A percentile compares a stretch with the other conserved stretches of the same genome.
These are phyloP conservation scores for Puma concolor DNA, from an alignment of 2,113 vertebrate species.

Conservation along the genomic window DNA sequence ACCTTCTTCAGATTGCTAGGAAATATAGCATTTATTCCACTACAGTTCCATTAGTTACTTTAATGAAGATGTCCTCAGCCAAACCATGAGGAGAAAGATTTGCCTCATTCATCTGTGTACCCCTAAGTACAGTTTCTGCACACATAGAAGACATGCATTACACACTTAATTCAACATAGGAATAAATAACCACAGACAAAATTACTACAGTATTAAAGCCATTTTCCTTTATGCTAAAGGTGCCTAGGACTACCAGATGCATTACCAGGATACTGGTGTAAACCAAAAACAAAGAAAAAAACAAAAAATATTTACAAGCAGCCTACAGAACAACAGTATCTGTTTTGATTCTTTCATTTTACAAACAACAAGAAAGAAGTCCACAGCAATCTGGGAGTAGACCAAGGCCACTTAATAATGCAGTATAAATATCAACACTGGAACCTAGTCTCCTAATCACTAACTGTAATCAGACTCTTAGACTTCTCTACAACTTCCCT, in stretches of 20 bases:
- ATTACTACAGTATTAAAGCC: neutral
- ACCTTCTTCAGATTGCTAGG: neutral
- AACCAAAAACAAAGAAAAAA: neutral
- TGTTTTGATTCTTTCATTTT: neutral
- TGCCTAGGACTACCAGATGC: neutral
- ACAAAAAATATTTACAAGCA: neutral
- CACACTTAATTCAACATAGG: neutral
- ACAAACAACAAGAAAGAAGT: neutral
- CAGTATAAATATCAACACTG: neutral
- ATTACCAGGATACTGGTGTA: neutral
- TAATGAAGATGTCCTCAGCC: neutral
- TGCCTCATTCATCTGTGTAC: neutral
- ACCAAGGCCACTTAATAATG: neutral
- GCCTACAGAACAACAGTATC: neutral
- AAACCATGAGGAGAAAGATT: neutral
- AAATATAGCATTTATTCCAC: neutral
- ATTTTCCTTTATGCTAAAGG: neutral
- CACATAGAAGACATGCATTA: neutral
- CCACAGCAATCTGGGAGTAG: neutral
- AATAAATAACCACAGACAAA: neutral
- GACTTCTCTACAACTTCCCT: neutral
- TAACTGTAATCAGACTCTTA: neutral
- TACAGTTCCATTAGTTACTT: neutral
- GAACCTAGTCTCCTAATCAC: neutral
- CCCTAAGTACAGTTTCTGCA: neutral